Evolutionary conservation across 2,888 invertebrate species (phyloP), one percentile per base, ranked within the genome.

Genomic region (Tricholauxania praeusta): DNA sequence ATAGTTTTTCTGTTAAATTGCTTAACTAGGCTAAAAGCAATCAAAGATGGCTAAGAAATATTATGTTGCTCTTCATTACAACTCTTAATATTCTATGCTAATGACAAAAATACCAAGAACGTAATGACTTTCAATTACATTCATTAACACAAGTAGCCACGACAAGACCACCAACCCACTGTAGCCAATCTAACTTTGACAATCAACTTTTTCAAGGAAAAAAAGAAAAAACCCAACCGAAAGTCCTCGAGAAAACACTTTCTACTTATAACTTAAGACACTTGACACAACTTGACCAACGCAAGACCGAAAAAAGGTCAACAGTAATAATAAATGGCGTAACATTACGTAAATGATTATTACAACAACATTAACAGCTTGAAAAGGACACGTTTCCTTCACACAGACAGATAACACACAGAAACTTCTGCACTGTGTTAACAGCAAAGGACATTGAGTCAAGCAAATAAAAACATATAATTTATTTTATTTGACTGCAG

Each of bases 301-400:
- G 32, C 28, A 12, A 14, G 28, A 12, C 32, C 3, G 28, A 32
- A 39, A 10, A 55, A 55, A 67, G 67, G 55, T 67, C 67, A 55
- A 55, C 55, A 48, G 39, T 59, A 59, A 68, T 68, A 68, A 68
- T 59, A 59, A 68, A 68, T 59, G 68, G 49, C 28, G 39, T 22
- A 68, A 68, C 68, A 68, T 68, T 59, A 68, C 49, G 28, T 47
- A 68, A 68, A 68, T 68, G 68, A 59, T 68, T 68, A 68, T 68
- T 68, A 59, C 68, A 68, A 68, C 68, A 68, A 68, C 68, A 68
- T 68, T 68, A 59, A 49, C 59, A 57, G 57, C 57, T 57, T 57
- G 19, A 57, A 68, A 48, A 55, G 53, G 48, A n/a, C 32, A 15
- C 32, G 32, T 39, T 39, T 10, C 10, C 39, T 39, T 10, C 10